These are phyloP conservation scores for Pachyuromys duprasi DNA, from an alignment of 2,797 vertebrate genomes.

Conservation along the genomic window DNA sequence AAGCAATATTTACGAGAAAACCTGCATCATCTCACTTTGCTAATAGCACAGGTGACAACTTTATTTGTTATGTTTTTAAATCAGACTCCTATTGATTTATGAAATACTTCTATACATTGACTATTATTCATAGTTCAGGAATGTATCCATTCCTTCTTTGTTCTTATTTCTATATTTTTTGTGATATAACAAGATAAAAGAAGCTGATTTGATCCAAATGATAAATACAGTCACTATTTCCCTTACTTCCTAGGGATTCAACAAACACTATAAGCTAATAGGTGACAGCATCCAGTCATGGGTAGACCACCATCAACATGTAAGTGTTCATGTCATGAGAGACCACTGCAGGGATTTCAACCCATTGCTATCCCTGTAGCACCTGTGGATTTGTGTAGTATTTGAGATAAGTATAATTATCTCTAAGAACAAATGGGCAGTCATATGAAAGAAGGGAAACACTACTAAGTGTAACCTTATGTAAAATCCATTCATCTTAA, in stretches of 20 bases:
- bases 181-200: not conserved
- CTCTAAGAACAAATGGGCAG: not conserved
- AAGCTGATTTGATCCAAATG: not conserved
- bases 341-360: not conserved
- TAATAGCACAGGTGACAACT: not conserved
- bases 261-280: not conserved
- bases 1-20: not conserved
- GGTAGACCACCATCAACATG: not conserved
- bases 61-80: not conserved
- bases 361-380: not conserved
- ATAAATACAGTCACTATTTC: not conserved
- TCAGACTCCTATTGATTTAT: not conserved
- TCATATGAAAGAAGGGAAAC: not conserved
- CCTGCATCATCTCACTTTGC: not conserved
- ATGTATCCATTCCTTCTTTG: not conserved
- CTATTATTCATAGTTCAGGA: not conserved
- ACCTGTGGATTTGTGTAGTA: not conserved
- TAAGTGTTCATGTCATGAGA: not conserved
- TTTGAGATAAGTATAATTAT: not conserved
- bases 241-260: not conserved
- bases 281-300: not conserved
- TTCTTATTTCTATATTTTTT: not conserved
- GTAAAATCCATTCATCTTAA: not conserved
- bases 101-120: not conserved
- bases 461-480: not conserved